Evolutionary conservation across 2,888 invertebrate genomes (phyloP).

Genomic region (Hypsopygia costalis): DNA sequence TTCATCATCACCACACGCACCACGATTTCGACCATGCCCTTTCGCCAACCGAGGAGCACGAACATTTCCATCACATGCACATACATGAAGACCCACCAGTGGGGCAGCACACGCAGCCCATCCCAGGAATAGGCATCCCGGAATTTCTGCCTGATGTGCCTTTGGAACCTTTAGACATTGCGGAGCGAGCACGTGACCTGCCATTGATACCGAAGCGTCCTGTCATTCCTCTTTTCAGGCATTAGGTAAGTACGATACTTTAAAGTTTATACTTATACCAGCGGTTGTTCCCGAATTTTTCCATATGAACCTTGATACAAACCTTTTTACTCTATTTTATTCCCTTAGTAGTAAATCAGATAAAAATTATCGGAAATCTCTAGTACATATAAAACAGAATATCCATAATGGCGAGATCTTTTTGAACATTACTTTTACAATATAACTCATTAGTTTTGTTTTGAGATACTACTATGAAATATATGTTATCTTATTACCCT

Average conservation of each 20-base stretch:
- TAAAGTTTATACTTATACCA: no score
- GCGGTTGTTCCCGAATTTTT: no score
- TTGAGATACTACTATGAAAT: no score
- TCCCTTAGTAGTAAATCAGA: no score
- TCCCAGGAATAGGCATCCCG: conserved; percentile 58
- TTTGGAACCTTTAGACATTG: conserved; percentile 40
- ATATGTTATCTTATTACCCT: no score
- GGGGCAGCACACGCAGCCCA: conserved; percentile 56
- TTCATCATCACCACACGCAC: conserved; percentile 78
- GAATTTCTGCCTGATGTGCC: conserved; percentile 66
- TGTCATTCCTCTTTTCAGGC: conserved; percentile 50
- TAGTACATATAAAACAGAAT: no score
- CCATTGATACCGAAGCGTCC: conserved; percentile 39
- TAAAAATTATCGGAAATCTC: no score
- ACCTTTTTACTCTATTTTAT: no score
- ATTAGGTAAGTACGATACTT: conserved; percentile 37
- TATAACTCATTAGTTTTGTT: no score
- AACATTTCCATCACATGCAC: conserved; percentile 74
- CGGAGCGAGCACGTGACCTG: conserved; percentile 43
- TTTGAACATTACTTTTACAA: no score
- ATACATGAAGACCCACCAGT: conserved; percentile 47
- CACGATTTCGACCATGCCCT: conserved; percentile 47
- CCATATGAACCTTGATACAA: no score
- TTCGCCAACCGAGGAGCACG: conserved; percentile 61
- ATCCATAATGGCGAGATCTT: no score